phyloP scores from a whole-genome alignment of 35 echinoderm and acorn worm genomes.

The Apostichopus californicus region DNA sequence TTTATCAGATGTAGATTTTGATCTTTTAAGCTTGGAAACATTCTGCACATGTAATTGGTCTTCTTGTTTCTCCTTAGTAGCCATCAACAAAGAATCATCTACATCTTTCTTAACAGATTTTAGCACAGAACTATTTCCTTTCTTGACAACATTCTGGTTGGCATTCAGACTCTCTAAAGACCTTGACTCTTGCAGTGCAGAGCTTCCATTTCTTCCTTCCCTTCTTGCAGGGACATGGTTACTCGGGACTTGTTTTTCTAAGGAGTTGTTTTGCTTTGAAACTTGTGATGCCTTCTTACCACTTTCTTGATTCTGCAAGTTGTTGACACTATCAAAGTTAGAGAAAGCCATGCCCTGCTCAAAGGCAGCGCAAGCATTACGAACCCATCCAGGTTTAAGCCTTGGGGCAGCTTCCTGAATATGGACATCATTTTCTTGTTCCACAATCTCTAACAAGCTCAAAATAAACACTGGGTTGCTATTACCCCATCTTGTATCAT shows the following conservation, averaged over 20 bases:
- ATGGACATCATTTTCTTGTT: slow-evolving; percentile 19
- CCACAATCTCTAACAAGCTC: slow-evolving; percentile 37
- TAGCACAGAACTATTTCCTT: neutral
- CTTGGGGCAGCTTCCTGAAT: slow-evolving; percentile 34
- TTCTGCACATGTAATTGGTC: neutral
- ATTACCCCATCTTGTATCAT: slow-evolving; percentile 16
- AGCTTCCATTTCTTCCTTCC: neutral
- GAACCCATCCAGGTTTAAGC: slow-evolving; percentile 45
- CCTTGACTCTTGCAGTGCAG: neutral
- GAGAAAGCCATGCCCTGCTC: slow-evolving; percentile 18
- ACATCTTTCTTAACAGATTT: neutral
- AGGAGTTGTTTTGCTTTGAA: neutral
- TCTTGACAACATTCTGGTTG: neutral
- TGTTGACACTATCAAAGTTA: neutral
- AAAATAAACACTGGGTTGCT: slow-evolving; percentile 44
- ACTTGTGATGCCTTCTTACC: neutral
- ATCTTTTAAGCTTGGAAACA: neutral
- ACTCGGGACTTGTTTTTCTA: neutral
- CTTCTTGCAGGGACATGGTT: neutral
- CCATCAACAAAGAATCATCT: too few species aligned
- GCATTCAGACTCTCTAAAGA: slow-evolving; percentile 14
- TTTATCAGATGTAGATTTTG: slow-evolving; percentile 11
- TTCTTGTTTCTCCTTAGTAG: neutral
- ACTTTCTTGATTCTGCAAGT: neutral
- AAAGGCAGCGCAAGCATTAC: slow-evolving; percentile 42